Base-by-base conservation (phyloP, 2,113 vertebrate species). In the Alosa alosa region DNA sequence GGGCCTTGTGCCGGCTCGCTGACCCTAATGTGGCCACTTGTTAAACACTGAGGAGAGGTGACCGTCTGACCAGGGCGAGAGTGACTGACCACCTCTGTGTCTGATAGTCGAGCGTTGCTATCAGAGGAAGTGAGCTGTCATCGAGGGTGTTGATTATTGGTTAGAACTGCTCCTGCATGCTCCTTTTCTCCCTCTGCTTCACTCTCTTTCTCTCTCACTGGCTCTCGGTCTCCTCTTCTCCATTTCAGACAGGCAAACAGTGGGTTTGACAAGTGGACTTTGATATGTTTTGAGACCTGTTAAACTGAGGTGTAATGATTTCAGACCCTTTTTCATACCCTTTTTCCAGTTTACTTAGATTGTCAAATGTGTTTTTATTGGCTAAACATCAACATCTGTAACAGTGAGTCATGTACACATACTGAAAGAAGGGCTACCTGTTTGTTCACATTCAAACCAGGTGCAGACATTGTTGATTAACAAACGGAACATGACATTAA, bases 21-120 rank as follows among this genome's bases (percentile, higher is more conserved):
- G 50, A 90, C 87, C 84, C 85, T 83, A 89, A 90, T 88, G 88
- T 88, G 10, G 39, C n/a, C 60, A 81, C 91, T 88, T 82, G 88
- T 93, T 88, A 93, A 94, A 93, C 91, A 91, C 91, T 92, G 88
- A 93, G 87, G 84, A 84, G 84, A 84, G 87, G 90, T 86, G 88
- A 92, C 88, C 90, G 92, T 85, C n/a, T 15, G n/a, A 18, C 45
- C 57, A 81, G 41, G 57, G 55, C 6, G 55, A 89, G 85, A 81
- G 82, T 39, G 84, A 87, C 8, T 72, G 72, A 4, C 31, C 31
- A 83, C 36, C 55, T 89, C 72, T 15, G 88, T 89, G 68, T 84
- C 87, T 84, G 81, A 31, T 86, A 78, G 72, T 31, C 31, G 10
- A 78, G 36, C 31, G 17, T 10, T 15, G 31, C 68, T 17, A 15